Evolutionary conservation across 35 echinoderm and acorn worm genomes (phyloP).

Genomic region (Patiria miniata): DNA sequence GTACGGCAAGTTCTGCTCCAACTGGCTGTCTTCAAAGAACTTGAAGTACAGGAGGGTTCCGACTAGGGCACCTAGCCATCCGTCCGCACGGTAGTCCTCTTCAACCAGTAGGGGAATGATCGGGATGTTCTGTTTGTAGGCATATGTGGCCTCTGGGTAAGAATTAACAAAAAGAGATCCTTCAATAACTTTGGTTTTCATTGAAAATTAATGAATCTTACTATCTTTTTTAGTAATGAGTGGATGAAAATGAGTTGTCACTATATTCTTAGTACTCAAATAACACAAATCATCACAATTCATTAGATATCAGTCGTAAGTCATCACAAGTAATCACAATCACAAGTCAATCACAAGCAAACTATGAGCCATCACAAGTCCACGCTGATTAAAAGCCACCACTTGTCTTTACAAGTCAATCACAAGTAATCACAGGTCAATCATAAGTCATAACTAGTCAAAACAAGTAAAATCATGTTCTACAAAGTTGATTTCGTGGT

Average conservation of each 20-base stretch:
- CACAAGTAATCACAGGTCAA: background rate
- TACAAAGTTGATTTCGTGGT: too few species aligned
- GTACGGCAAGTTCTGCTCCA: conserved; percentile 16
- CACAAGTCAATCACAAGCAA: too few species aligned
- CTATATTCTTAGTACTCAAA: background rate
- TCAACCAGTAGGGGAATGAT: conserved; percentile 91
- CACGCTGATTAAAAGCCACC: too few species aligned
- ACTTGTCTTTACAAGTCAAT: too few species aligned
- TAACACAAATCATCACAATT: too few species aligned
- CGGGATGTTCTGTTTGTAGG: conserved; percentile 85
- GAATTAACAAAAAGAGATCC: background rate
- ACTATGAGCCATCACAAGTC: too few species aligned
- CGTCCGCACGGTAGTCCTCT: conserved; percentile 64
- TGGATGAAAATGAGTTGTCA: too few species aligned
- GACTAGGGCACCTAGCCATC: conserved; percentile 90
- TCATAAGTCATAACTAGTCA: too few species aligned
- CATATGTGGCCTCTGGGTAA: conserved; percentile 86
- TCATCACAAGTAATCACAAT: too few species aligned
- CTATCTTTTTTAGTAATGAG: background rate
- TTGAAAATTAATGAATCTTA: background rate
- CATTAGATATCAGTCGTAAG: too few species aligned
- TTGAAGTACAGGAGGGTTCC: conserved; percentile 84
- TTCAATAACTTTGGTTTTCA: background rate
- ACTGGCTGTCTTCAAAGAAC: conserved; percentile 37
- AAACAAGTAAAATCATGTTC: too few species aligned